Conservation (phyloP, 2,888 invertebrate species). For the Euplagia quadripunctaria region DNA sequence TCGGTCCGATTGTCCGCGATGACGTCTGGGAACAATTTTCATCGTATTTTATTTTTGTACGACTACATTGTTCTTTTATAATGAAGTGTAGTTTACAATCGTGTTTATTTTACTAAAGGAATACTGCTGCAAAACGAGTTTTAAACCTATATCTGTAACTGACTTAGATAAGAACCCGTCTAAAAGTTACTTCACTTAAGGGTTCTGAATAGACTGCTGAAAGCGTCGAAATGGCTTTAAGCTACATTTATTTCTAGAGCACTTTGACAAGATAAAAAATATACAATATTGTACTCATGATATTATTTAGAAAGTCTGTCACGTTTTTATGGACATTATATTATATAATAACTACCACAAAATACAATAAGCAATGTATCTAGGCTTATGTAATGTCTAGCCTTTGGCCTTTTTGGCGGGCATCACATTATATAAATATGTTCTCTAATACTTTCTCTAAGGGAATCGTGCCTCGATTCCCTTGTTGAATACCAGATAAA, state of each 20-base stretch:
- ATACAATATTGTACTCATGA: slow-evolving; percentile 2
- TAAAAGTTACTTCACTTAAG: slow-evolving; percentile 19
- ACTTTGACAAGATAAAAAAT: not conserved
- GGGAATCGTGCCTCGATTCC: too few relatives aligned
- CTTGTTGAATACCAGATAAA: too few relatives aligned
- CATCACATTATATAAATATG: not conserved
- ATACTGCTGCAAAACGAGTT: slow-evolving; percentile 23
- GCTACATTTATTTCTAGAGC: not conserved
- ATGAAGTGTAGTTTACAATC: slow-evolving; percentile 64
- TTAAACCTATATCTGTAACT: slow-evolving; percentile 33
- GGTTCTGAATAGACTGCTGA: slow-evolving; percentile 13
- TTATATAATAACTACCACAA: slow-evolving; percentile 38
- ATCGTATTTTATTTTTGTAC: slow-evolving; percentile 54
- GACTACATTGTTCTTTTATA: slow-evolving; percentile 60
- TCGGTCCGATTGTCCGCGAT: slow-evolving; percentile 59
- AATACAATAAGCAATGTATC: slow-evolving; percentile 39
- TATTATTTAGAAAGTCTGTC: slow-evolving; percentile 26
- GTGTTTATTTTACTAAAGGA: slow-evolving; percentile 38
- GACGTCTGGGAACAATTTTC: slow-evolving; percentile 57
- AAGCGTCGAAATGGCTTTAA: not conserved
- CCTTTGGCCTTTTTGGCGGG: slow-evolving; percentile 38
- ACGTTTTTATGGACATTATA: slow-evolving; percentile 17
- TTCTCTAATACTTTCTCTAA: too few relatives aligned
- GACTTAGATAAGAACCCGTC: slow-evolving; percentile 29
- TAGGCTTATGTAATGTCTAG: slow-evolving; percentile 41